Base-by-base conservation (phyloP, 2,113 vertebrate genomes). In the Formicarius rufipectus region DNA sequence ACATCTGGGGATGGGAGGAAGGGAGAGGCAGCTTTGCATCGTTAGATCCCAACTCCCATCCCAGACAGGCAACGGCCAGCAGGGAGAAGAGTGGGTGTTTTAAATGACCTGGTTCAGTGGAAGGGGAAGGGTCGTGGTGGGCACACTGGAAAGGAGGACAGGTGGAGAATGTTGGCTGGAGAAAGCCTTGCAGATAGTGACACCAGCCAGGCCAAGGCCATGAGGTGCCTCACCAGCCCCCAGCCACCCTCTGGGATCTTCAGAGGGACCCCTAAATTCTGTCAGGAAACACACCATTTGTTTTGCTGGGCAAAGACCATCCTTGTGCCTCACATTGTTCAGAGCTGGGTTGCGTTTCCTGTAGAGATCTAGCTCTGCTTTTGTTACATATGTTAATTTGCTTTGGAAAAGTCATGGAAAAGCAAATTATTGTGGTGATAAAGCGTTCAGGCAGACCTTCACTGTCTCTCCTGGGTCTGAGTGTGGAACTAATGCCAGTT, bases 251-350 rank as follows among this genome's bases (percentile, higher is more conserved):
- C 53, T 12, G 12, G 62, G 30, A 53, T n/a, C 49, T 75, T 47
- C 2, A 0, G 42, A 39, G 25, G 21, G 30, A 44, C 45, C 33
- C 17, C 31, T n/a, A 1, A 1, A 2, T 62, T 40, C 40, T 18
- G n/a, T 30, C 85, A 88, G 42, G 63, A 52, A 71, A 2, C 10
- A 5, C 27, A 47, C 11, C 0, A 7, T 7, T 52, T 66, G 35
- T 81, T 89, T 63, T 62, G 35, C 49, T 15, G 24, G 23, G 37
- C 53, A 33, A 63, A 59, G 37, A 33, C 58, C 11, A 12, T 52
- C 42, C 5, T 56, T 33, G 59, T 83, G 49, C 62, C 71, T 62
- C 37, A 12, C 7, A 0, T 0, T 22, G 7, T 18, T 18, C 4
- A 0, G 44, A 69, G 55, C 30, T 63, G 58, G 8, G 15, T 74